A percentile compares a stretch with the other conserved stretches of the same genome.
These are phyloP conservation scores for Drosophila subpulchrella DNA, from an alignment of 1,140 invertebrate genomes.

Conservation along the genomic window DNA sequence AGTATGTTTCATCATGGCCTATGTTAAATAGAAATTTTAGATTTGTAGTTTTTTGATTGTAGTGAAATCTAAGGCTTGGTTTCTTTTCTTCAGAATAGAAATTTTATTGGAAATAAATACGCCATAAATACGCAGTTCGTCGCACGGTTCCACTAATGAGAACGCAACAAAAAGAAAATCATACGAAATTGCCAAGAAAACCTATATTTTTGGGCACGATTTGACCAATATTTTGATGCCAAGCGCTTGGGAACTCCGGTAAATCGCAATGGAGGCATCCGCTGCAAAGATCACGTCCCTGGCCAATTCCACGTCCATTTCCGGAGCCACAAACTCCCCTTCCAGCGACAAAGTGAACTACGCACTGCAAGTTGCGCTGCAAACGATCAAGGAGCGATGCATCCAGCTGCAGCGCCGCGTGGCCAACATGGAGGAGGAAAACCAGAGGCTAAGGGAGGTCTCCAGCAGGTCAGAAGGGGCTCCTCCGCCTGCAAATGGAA, in stretches of 20 bases:
- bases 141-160: constrained; percentile 16
- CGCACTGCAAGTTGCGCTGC: constrained; percentile 90
- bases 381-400: constrained; percentile 92
- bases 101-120: no score
- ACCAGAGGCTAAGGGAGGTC: constrained; percentile 86
- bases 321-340: constrained; percentile 9
- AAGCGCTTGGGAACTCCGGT: constrained; percentile 2
- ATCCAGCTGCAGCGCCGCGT: constrained; percentile 89
- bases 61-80: no score
- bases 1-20: no score
- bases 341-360: constrained; percentile 67
- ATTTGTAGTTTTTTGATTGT: no score
- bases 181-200: constrained; percentile 24
- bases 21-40: no score
- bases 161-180: constrained; percentile 30
- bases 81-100: no score
- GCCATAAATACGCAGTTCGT: not conserved
- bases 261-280: constrained; percentile 43
- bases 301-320: constrained; percentile 1
- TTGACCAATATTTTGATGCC: constrained; percentile 3
- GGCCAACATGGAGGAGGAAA: constrained; percentile 89
- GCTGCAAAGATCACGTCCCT: constrained; percentile 10
- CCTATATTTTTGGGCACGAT: constrained; percentile 3
- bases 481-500: constrained; percentile 9
- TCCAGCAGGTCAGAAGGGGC: constrained; percentile 26